Percentiles rank a stretch among this genome's conserved stretches.
These are phyloP conservation scores for Yponomeuta malinellus DNA, from an alignment of 2,888 invertebrate species.

Conservation along the genomic window DNA sequence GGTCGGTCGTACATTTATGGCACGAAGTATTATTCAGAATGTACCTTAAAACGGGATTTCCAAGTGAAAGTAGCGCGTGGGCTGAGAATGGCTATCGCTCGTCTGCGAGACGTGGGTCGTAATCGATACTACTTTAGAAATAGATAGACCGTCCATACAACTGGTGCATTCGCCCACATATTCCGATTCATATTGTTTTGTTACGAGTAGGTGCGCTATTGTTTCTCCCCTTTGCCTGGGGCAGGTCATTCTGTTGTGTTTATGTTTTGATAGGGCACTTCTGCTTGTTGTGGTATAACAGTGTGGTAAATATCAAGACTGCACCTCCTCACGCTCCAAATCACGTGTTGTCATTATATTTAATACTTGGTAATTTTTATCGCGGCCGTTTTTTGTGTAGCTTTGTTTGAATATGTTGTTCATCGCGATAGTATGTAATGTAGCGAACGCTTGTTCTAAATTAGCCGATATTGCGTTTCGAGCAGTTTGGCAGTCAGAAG, in stretches of 20 bases:
- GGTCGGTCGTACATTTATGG: too few relatives aligned
- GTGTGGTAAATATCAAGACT: background rate
- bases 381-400: background rate
- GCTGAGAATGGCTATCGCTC: slow-evolving; percentile 27
- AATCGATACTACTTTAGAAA: slow-evolving; percentile 30
- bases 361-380: background rate
- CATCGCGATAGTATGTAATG: slow-evolving; percentile 24
- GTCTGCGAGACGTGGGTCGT: slow-evolving; percentile 36
- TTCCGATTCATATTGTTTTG: slow-evolving; percentile 7
- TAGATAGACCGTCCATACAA: background rate
- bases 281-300: background rate
- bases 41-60: slow-evolving; percentile 24
- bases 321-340: too few relatives aligned
- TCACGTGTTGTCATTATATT: too few relatives aligned
- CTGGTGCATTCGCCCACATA: background rate
- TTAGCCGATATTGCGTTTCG: slow-evolving; percentile 30
- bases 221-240: background rate
- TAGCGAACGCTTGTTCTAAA: slow-evolving; percentile 28
- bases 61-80: slow-evolving; percentile 40
- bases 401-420: background rate
- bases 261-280: background rate
- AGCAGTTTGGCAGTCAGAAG: slow-evolving; percentile 13
- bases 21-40: background rate
- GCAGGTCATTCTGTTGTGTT: background rate
- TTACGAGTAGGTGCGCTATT: background rate